Percentiles rank a stretch among this genome's conserved stretches.
These are phyloP conservation scores for Oegoconia quadripuncta DNA, from an alignment of 2,888 invertebrate genomes.

Conservation along the genomic window DNA sequence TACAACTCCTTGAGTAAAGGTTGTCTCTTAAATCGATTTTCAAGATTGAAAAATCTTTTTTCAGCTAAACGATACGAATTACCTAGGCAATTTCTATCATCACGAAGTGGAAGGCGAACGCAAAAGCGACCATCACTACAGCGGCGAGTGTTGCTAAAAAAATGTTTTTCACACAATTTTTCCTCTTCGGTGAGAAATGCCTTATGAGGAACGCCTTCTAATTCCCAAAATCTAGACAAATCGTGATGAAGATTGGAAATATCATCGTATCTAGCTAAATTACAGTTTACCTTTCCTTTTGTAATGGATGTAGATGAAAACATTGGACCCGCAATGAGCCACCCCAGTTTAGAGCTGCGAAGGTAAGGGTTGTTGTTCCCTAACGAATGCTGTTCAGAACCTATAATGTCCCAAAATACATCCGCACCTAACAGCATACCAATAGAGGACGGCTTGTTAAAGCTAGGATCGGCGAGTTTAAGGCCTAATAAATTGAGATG, in stretches of 20 bases:
- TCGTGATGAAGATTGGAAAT: not conserved
- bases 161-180: conserved; percentile 9
- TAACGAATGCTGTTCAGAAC: not conserved
- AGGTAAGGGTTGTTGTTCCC: not conserved
- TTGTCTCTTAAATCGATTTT: conserved; percentile 5
- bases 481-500: not conserved
- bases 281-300: not conserved
- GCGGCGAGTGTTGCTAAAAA: conserved; percentile 3
- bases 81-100: conserved; percentile 5
- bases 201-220: conserved; percentile 3
- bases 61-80: conserved; percentile 4
- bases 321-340: not conserved
- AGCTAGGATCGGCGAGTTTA: conserved; percentile 1
- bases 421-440: conserved; percentile 1
- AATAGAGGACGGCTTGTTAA: not conserved
- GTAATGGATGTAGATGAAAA: not conserved
- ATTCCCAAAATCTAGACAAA: conserved; percentile 9
- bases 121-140: conserved; percentile 6
- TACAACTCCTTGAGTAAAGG: conserved; percentile 1
- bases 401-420: no score
- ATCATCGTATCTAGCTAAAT: not conserved
- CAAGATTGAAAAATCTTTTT: conserved; percentile 5
- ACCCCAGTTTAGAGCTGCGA: not conserved
- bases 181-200: not conserved
- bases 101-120: conserved; percentile 9